Percentiles rank a stretch among this genome's conserved stretches.
Evolutionary conservation across 2,113 vertebrate species (phyloP).

Genomic region (Odontophorus gujanensis): DNA sequence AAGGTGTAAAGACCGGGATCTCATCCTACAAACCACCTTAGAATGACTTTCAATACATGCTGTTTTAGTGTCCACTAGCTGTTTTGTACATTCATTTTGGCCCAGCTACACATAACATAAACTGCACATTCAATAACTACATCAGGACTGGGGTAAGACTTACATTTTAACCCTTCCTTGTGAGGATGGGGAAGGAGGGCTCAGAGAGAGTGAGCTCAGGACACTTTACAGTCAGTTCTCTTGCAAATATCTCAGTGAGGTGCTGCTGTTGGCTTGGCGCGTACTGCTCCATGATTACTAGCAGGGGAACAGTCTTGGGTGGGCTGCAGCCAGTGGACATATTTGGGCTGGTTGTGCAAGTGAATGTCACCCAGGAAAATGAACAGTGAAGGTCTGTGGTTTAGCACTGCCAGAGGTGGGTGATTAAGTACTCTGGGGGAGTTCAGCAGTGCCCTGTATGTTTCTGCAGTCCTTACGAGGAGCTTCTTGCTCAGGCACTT

Average conservation of each 20-base stretch:
- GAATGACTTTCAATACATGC: neutral
- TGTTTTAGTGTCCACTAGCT: neutral
- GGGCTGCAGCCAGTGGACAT: neutral
- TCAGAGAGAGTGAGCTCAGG: neutral
- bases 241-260: neutral
- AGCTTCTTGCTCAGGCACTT: neutral
- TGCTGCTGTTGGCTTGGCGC: neutral
- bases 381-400: neutral
- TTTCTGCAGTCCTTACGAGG: constrained; percentile 2
- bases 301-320: neutral
- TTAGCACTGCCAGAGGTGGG: neutral
- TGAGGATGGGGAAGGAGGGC: neutral
- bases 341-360: neutral
- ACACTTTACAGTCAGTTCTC: neutral
- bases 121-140: neutral
- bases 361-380: neutral
- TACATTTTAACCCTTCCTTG: neutral
- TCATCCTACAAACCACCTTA: neutral
- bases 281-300: neutral
- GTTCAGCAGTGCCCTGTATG: neutral
- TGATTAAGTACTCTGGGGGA: neutral
- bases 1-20: neutral
- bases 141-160: neutral
- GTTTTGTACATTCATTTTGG: neutral
- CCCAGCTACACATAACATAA: neutral